phyloP scores from a whole-genome alignment of 2,888 invertebrate genomes.

The Abrostola tripartita region DNA sequence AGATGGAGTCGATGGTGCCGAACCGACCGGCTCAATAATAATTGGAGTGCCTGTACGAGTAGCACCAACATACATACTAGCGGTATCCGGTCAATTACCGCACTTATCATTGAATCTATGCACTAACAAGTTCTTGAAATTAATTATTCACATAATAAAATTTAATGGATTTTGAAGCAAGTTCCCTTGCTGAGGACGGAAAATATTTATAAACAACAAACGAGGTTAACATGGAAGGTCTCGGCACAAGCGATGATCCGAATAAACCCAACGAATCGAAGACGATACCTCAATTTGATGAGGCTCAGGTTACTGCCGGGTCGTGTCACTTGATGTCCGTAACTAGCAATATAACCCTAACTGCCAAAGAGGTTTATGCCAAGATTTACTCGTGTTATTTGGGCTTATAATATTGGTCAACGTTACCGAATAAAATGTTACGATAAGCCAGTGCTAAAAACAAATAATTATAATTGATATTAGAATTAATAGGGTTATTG shows the following conservation, averaged over 20 bases:
- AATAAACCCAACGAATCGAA: conserved; percentile 50
- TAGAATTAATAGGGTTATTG: conserved; percentile 28
- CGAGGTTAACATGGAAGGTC: conserved; percentile 51
- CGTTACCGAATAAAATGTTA: conserved; percentile 3
- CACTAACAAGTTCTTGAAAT: conserved; percentile 27
- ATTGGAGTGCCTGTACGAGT: conserved; percentile 58
- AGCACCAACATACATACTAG: conserved; percentile 43
- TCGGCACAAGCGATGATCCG: conserved; percentile 23
- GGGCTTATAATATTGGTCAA: no score
- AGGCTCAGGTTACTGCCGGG: conserved; percentile 58
- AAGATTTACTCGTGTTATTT: conserved; percentile 1
- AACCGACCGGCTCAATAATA: conserved; percentile 67
- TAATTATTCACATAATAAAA: conserved; percentile 41
- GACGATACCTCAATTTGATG: conserved; percentile 65
- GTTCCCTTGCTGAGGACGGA: conserved; percentile 20
- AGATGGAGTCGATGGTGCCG: conserved; percentile 71
- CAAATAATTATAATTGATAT: conserved; percentile 22
- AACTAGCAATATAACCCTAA: conserved; percentile 52
- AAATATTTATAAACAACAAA: conserved; percentile 33
- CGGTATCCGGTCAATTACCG: conserved; percentile 45
- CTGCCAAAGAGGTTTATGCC: conserved; percentile 38
- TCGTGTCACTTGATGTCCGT: conserved; percentile 67
- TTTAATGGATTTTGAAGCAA: conserved; percentile 36
- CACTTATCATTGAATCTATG: conserved; percentile 32
- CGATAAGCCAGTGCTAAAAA: conserved; percentile 14